phyloP scores from a whole-genome alignment of 2,888 invertebrate species.

The Dioctria linearis region DNA sequence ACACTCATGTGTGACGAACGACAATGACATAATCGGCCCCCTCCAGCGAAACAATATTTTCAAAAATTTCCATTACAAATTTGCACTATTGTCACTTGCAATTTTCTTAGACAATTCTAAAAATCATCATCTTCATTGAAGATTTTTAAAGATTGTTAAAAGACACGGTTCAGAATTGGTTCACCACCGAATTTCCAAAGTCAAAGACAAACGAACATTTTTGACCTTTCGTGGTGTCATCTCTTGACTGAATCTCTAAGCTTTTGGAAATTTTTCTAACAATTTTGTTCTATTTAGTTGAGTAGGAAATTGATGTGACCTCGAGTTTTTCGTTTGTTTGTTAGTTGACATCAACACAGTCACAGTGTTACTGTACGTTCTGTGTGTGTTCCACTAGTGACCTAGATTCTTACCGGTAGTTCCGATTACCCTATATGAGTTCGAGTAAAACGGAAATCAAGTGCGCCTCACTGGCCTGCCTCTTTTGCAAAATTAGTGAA shows the following conservation, averaged over 20 bases:
- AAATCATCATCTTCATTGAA: not conserved
- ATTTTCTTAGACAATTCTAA: not conserved
- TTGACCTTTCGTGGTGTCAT: slow-evolving; percentile 15
- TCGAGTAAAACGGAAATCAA: slow-evolving; percentile 32
- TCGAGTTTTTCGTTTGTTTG: slow-evolving; percentile 20
- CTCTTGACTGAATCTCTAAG: not conserved
- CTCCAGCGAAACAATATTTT: not conserved
- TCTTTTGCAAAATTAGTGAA: slow-evolving; percentile 9
- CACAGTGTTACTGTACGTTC: not conserved
- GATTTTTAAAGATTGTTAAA: not conserved
- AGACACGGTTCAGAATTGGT: not conserved
- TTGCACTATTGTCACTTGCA: not conserved
- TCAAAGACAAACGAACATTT: not conserved
- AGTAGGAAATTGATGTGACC: slow-evolving; percentile 47
- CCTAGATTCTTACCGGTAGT: slow-evolving; percentile 32
- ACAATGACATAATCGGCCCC: slow-evolving; percentile 38
- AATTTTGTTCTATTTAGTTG: slow-evolving; percentile 34
- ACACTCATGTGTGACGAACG: slow-evolving; percentile 46
- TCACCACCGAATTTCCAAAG: not conserved
- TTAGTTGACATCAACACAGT: slow-evolving; percentile 33
- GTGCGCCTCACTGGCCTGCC: not conserved
- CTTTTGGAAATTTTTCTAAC: not conserved
- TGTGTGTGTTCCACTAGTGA: not conserved
- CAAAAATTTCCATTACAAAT: not conserved
- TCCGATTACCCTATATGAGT: not conserved